These are phyloP conservation scores for Agonopterix alstromeriana DNA, from an alignment of 2,888 invertebrate species.

Conservation along the genomic window DNA sequence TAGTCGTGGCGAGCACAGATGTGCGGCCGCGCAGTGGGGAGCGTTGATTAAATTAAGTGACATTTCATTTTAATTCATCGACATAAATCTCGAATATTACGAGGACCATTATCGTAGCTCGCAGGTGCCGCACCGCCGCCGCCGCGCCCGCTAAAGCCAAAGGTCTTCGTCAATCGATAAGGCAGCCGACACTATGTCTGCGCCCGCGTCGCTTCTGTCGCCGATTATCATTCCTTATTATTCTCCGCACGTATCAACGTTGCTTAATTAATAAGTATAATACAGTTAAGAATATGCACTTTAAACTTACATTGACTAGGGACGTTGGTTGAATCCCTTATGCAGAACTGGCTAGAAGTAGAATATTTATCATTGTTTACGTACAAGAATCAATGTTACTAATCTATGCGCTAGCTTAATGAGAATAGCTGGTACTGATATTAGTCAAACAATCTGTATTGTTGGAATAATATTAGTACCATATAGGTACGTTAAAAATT, in stretches of 20 bases:
- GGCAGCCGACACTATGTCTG: conserved; percentile 43
- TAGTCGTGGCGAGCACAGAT: conserved; percentile 40
- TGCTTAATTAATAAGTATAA: neutral
- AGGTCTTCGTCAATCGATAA: conserved; percentile 41
- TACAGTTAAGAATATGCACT: no score
- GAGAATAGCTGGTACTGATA: no score
- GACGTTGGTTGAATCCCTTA: no score
- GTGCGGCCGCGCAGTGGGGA: conserved; percentile 50
- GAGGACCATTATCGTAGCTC: conserved; percentile 46
- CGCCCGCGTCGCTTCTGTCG: conserved; percentile 6
- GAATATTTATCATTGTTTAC: no score
- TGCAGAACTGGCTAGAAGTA: no score
- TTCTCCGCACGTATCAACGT: neutral
- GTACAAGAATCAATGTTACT: no score
- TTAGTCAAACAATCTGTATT: no score
- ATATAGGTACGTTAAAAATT: no score
- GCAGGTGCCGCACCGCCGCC: conserved; percentile 30
- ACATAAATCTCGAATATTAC: conserved; percentile 60
- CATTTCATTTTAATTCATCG: conserved; percentile 66
- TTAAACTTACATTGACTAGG: no score
- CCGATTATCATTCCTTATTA: neutral
- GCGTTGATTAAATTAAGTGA: conserved; percentile 66
- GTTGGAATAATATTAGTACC: no score
- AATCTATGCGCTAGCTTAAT: no score
- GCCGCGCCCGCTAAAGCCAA: conserved; percentile 29